These are phyloP conservation scores for Ruditapes philippinarum DNA, from an alignment of 1,140 invertebrate genomes.

Conservation along the genomic window DNA sequence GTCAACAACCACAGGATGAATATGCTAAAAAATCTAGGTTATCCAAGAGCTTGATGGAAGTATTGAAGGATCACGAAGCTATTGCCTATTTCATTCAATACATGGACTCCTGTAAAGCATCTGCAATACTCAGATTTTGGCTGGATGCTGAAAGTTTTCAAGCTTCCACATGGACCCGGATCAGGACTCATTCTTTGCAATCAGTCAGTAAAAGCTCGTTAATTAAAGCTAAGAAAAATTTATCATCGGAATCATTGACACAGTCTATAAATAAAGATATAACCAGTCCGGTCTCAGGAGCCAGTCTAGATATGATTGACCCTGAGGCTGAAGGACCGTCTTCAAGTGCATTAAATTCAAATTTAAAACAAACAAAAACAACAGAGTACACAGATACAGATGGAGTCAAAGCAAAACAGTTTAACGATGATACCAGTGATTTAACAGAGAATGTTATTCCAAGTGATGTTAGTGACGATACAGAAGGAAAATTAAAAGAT, in stretches of 20 bases:
- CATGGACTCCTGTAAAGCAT: constrained; percentile 89
- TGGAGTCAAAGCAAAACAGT: not conserved
- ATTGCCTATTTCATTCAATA: constrained; percentile 92
- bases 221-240: constrained; percentile 42
- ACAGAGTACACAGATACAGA: not conserved
- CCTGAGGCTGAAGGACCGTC: constrained; percentile 2
- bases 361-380: not conserved
- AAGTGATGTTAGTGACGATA: not conserved
- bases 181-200: constrained; percentile 80
- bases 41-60: constrained; percentile 90
- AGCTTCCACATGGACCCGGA: constrained; percentile 80
- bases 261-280: constrained; percentile 46
- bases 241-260: constrained; percentile 9
- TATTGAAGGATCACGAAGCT: constrained; percentile 91
- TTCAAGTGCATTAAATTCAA: constrained; percentile 9
- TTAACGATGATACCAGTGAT: not conserved
- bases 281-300: constrained; percentile 22
- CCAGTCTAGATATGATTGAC: constrained; percentile 27
- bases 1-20: constrained; percentile 12
- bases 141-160: constrained; percentile 91
- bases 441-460: not conserved
- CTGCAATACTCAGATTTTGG: constrained; percentile 91
- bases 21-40: constrained; percentile 87
- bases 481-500: not conserved
- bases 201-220: constrained; percentile 73